Percentiles rank a stretch among this genome's conserved stretches.
These are phyloP conservation scores for Cichladusa arquata DNA, from an alignment of 2,113 vertebrate genomes.

Conservation along the genomic window DNA sequence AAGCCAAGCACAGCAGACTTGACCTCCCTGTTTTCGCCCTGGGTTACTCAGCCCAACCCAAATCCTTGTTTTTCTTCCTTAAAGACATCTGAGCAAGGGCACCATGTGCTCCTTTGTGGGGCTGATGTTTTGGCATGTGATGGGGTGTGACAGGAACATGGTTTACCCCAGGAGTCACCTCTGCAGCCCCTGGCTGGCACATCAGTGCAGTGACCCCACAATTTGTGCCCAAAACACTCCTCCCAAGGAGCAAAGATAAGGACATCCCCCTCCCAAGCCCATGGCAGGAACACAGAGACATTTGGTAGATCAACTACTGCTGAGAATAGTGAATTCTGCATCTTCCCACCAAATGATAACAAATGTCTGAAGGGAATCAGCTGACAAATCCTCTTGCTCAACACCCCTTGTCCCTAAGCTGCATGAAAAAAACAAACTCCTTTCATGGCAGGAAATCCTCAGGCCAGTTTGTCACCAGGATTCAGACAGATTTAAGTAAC, in stretches of 20 bases:
- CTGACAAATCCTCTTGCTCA: conserved; percentile 54
- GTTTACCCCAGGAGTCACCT: neutral
- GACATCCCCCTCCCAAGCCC: neutral
- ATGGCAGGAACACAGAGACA: neutral
- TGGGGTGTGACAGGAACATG: neutral
- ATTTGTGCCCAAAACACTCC: neutral
- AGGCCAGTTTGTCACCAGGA: conserved; percentile 36
- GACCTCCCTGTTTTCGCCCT: neutral
- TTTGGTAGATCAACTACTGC: neutral
- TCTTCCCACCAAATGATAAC: conserved; percentile 50
- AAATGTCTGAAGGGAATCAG: conserved; percentile 29
- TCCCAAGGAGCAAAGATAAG: neutral
- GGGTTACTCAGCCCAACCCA: neutral
- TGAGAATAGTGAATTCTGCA: conserved; percentile 34
- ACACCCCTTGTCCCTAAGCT: neutral
- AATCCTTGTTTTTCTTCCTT: neutral
- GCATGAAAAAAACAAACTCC: conserved; percentile 27
- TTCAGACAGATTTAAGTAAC: neutral
- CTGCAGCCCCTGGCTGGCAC: neutral
- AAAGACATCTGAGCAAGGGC: neutral
- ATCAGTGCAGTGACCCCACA: neutral
- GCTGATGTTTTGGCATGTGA: neutral
- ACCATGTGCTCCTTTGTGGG: neutral
- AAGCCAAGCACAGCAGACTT: neutral
- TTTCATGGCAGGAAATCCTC: conserved; percentile 58